Evolutionary conservation across 2,797 vertebrate genomes (phyloP).

Genomic region (Pterois miles): DNA sequence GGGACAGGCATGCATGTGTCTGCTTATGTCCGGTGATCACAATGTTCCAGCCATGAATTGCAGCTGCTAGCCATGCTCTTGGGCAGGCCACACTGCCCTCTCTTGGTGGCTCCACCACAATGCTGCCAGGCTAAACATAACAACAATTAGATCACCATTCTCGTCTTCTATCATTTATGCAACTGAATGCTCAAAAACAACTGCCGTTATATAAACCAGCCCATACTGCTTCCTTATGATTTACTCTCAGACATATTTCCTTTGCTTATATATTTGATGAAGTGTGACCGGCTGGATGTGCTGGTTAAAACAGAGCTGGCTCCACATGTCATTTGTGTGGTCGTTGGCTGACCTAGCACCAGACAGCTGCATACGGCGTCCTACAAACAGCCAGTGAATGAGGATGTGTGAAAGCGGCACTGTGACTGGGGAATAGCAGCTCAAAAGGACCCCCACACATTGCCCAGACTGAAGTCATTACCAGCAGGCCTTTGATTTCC

Average conservation of each 20-base stretch:
- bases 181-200: conserved; percentile 20
- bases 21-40: conserved; percentile 71
- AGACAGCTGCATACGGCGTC: conserved; percentile 43
- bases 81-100: conserved; percentile 85
- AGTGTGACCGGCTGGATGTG: conserved; percentile 67
- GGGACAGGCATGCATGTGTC: conserved; percentile 27
- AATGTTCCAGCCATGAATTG: conserved; percentile 61
- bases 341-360: conserved; percentile 61
- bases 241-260: conserved; percentile 53
- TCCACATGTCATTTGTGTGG: conserved; percentile 72
- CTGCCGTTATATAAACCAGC: neutral
- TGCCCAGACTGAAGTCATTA: conserved; percentile 80
- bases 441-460: conserved; percentile 66
- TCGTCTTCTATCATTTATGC: conserved; percentile 3
- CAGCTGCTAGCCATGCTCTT: conserved; percentile 65
- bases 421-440: conserved; percentile 63
- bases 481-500: conserved; percentile 73
- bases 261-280: conserved; percentile 72
- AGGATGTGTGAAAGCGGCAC: conserved; percentile 72
- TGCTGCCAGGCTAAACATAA: conserved; percentile 31
- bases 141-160: conserved; percentile 51
- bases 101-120: conserved; percentile 73
- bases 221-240: conserved; percentile 37
- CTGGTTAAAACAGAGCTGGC: conserved; percentile 55
- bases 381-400: conserved; percentile 60